Percentiles rank a stretch among this genome's conserved stretches.
Conservation (phyloP, 1,140 invertebrate genomes). For the Pseudachorutes palmiensis region DNA sequence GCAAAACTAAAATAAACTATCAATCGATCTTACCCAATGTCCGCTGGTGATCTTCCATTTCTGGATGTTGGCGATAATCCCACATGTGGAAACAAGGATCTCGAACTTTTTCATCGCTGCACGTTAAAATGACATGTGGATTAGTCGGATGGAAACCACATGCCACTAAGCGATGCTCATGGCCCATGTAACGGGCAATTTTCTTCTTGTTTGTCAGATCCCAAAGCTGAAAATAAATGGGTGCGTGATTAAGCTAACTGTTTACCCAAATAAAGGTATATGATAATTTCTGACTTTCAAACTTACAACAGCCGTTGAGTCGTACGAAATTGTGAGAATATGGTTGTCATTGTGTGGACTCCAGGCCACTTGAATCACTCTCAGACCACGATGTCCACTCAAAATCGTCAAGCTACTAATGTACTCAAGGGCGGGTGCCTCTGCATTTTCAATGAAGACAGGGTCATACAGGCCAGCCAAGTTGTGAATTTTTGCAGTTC, state of each 20-base stretch:
- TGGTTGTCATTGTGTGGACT: constrained; percentile 25
- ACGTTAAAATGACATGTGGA: constrained; percentile 23
- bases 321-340: constrained; percentile 30
- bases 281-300: neutral
- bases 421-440: neutral
- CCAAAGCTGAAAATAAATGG: constrained; percentile 23
- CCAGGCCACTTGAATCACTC: constrained; percentile 31
- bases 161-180: constrained; percentile 29
- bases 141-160: constrained; percentile 29
- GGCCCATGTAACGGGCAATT: constrained; percentile 29
- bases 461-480: constrained; percentile 13
- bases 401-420: constrained; percentile 21
- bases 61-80: constrained; percentile 24
- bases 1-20: neutral
- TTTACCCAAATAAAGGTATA: neutral
- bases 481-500: constrained; percentile 26
- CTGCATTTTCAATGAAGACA: constrained; percentile 2
- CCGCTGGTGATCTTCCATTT: neutral
- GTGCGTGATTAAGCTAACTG: neutral
- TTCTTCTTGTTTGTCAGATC: constrained; percentile 21
- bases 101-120: constrained; percentile 25
- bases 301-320: constrained; percentile 30
- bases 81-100: constrained; percentile 32
- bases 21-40: neutral
- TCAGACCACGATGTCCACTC: constrained; percentile 18